Conservation (phyloP, 2,797 vertebrate genomes). For the Eulemur mongoz region DNA sequence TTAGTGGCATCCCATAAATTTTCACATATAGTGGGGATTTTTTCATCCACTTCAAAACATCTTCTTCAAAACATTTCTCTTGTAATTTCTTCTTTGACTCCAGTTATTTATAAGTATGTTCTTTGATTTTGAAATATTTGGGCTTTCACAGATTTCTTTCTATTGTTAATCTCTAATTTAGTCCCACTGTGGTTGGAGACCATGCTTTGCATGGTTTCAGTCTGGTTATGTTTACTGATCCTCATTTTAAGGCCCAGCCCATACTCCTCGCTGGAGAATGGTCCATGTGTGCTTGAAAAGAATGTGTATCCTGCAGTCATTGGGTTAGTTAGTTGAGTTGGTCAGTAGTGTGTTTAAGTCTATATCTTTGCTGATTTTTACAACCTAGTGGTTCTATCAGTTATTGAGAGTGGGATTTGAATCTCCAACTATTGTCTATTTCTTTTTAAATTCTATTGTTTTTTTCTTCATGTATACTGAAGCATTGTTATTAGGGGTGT, state of each 20-base stretch:
- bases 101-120: neutral
- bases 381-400: neutral
- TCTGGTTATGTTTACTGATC: neutral
- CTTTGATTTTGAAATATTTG: neutral
- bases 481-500: neutral
- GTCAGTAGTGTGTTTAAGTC: neutral
- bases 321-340: too few species aligned
- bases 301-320: neutral
- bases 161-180: neutral
- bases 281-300: neutral
- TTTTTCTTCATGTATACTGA: neutral
- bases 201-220: neutral
- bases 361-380: neutral
- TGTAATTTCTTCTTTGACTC: neutral
- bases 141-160: neutral
- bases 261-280: neutral
- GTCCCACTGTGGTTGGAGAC: neutral
- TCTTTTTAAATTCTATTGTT: neutral
- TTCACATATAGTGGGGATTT: neutral
- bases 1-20: too few species aligned
- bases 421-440: neutral
- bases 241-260: neutral
- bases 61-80: neutral
- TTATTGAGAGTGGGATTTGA: neutral
- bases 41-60: neutral